phyloP scores from a whole-genome alignment of 2,797 vertebrate species.

The Luscinia megarhynchos region DNA sequence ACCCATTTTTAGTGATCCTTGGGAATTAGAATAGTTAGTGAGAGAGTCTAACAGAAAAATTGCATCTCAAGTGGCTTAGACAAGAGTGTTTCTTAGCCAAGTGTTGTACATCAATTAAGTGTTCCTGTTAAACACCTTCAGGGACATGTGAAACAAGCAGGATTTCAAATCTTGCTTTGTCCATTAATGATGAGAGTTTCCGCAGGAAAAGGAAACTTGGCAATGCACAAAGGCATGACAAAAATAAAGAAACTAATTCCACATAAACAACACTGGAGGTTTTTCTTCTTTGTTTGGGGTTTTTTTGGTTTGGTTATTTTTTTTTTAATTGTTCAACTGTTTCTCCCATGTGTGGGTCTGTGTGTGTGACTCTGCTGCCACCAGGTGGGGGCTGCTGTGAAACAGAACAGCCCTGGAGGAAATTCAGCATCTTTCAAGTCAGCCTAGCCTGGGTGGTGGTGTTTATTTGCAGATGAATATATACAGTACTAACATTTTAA shows the following conservation, averaged over 20 bases:
- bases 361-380: slow-evolving; percentile 18
- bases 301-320: too few relatives aligned
- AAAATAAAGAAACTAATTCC: neutral
- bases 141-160: neutral
- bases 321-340: accelerated
- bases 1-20: neutral
- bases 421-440: neutral
- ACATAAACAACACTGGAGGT: neutral
- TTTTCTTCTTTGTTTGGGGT: too few relatives aligned
- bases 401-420: neutral
- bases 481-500: neutral
- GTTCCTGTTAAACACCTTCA: neutral
- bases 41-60: neutral
- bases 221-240: neutral
- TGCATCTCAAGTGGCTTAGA: neutral
- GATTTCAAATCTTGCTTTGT: neutral
- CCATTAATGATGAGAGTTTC: neutral
- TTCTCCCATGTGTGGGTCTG: neutral
- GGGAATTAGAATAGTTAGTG: neutral
- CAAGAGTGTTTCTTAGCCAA: neutral
- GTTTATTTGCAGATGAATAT: neutral
- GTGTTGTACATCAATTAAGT: neutral
- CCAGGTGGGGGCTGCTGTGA: neutral
- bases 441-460: neutral
- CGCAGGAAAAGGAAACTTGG: neutral